Evolutionary conservation across 2,797 vertebrate species (phyloP), one percentile per base, ranked within the genome.

Genomic region (Ctenopoma kingsleyae): DNA sequence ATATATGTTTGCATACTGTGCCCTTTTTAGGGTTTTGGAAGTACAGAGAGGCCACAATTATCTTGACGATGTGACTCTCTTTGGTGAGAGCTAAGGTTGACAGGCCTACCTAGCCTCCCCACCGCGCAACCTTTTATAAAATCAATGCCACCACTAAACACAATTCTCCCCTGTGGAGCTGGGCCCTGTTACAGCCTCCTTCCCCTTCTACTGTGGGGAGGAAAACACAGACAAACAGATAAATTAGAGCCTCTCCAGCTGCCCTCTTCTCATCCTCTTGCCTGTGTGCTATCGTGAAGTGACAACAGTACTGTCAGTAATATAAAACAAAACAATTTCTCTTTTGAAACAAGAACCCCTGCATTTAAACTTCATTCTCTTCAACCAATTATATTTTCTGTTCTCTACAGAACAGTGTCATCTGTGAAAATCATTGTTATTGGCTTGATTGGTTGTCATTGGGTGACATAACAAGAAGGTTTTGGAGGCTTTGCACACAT

Each of bases 61-160:
- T 78, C 84, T 83, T 80, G 85, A 83, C 52, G 63, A 32, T 77
- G 69, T 73, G 77, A 87, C 58, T 62, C 74, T 74, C 76, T 88
- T 81, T 80, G 56, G 86, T 70, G 80, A 84, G 80, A 82, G 85
- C 76, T 76, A 65, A 73, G 67, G 84, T 77, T 92, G 92, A 93
- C 89, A 90, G 88, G 86, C 78, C 89, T 91, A 91, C 83, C 87
- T 89, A 64, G 78, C 87, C 74, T 85, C 82, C 93, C 87, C 78
- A 76, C 89, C 83, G 91, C 0, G 87, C 88, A 93, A 92, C 92
- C 93, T 93, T 93, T 94, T 89, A 93, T 83, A 91, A 93, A 94
- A 94, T 94, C 93, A 92, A 94, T 95, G 90, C 79, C 67, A 77
- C 81, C 82, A 90, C 92, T 91, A 92, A 93, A 94, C 87, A 88